Evolutionary conservation across 2,888 invertebrate species (phyloP).

Genomic region (Himalopsyche japonica): DNA sequence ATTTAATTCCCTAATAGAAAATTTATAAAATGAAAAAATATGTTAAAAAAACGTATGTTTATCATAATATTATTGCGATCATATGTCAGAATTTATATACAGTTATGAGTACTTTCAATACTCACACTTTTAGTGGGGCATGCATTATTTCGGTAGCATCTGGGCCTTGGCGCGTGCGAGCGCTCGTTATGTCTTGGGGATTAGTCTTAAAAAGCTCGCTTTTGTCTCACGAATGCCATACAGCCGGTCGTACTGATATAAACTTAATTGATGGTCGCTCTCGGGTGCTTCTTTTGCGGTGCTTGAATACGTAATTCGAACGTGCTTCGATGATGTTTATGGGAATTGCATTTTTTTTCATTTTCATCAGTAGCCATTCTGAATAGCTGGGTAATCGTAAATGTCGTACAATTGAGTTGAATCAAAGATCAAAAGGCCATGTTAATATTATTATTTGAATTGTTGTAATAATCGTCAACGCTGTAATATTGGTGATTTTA

Average conservation of each 20-base stretch:
- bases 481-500: no score
- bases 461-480: no score
- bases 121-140: not conserved
- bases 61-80: no score
- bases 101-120: not conserved
- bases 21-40: no score
- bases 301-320: not conserved
- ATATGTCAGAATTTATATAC: not conserved
- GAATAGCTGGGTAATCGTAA: not conserved
- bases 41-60: no score
- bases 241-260: not conserved
- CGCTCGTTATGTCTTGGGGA: constrained; percentile 1
- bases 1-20: no score
- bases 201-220: constrained; percentile 3
- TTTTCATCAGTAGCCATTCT: not conserved
- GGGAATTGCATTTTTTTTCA: not conserved
- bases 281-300: not conserved
- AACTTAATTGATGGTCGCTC: not conserved
- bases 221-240: not conserved
- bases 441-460: not conserved
- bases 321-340: not conserved
- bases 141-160: not conserved
- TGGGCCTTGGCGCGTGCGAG: constrained; percentile 1
- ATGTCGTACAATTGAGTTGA: not conserved
- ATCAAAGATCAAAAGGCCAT: not conserved